Evolutionary conservation across 2,888 invertebrate species (phyloP).

Genomic region (Sipunculus nudus): DNA sequence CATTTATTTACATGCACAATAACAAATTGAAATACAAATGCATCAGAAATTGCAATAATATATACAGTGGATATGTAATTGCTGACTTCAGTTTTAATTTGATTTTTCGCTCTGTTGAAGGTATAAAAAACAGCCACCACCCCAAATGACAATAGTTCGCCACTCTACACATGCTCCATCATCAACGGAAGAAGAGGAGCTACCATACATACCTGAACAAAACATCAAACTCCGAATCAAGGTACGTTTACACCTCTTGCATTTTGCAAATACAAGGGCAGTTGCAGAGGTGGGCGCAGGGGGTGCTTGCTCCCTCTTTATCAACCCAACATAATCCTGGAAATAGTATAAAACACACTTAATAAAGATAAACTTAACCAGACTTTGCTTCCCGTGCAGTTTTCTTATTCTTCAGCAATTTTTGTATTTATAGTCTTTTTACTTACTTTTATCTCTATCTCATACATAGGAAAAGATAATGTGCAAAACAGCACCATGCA

Average conservation of each 20-base stretch:
- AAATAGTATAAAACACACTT: too few species aligned
- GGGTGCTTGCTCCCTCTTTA: background rate
- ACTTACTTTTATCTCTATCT: too few species aligned
- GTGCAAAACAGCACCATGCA: too few species aligned
- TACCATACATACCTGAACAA: constrained; percentile 39
- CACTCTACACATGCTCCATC: constrained; percentile 45
- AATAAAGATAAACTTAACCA: too few species aligned
- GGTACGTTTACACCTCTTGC: constrained; percentile 37
- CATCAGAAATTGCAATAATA: background rate
- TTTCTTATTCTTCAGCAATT: too few species aligned
- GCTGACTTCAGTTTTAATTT: too few species aligned
- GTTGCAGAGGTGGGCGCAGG: background rate
- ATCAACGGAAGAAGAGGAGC: constrained; percentile 42
- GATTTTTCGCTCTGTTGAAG: too few species aligned
- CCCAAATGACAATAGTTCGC: constrained; percentile 50
- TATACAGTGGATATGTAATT: background rate
- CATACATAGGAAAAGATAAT: too few species aligned
- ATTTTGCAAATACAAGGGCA: background rate
- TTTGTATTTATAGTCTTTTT: too few species aligned
- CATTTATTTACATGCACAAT: too few species aligned
- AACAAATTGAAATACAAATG: too few species aligned
- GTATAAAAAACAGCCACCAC: constrained; percentile 21
- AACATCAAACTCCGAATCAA: constrained; percentile 55
- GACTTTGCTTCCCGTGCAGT: too few species aligned
- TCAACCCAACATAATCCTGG: background rate